Evolutionary conservation across 1,140 invertebrate species (phyloP).

Genomic region (Proctacanthus coquilletti): DNA sequence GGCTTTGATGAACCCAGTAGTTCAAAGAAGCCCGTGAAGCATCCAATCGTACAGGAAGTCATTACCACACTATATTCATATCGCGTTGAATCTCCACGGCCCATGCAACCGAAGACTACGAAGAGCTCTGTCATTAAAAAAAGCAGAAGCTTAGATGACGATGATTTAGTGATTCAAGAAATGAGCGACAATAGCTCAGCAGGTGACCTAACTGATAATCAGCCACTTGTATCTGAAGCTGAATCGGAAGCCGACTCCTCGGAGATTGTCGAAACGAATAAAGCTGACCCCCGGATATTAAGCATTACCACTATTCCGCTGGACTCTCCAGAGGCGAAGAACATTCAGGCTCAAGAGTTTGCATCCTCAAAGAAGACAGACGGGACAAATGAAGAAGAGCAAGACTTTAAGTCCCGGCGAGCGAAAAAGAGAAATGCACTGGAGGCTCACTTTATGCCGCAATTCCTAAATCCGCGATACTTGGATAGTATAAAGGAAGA

Average conservation of each 20-base stretch:
- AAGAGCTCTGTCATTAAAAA: too few relatives aligned
- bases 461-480: constrained; percentile 35
- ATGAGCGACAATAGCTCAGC: constrained; percentile 12
- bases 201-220: constrained; percentile 6
- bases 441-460: constrained; percentile 37
- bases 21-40: too few relatives aligned
- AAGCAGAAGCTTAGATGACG: constrained; percentile 25
- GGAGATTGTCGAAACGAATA: constrained; percentile 3
- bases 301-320: constrained; percentile 7
- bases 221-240: constrained; percentile 29
- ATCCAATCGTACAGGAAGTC: too few relatives aligned
- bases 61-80: too few relatives aligned
- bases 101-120: too few relatives aligned
- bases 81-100: too few relatives aligned
- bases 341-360: constrained; percentile 16
- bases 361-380: constrained; percentile 14
- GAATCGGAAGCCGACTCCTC: constrained; percentile 24
- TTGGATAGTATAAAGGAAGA: constrained; percentile 47
- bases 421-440: constrained; percentile 34
- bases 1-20: too few relatives aligned
- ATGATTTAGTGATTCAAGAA: constrained; percentile 24
- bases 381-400: not conserved
- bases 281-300: constrained; percentile 4
- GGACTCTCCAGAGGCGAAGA: constrained; percentile 31
- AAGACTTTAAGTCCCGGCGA: constrained; percentile 12